Percentiles rank a stretch among this genome's conserved stretches.
These are phyloP conservation scores for Drosophila pectinifera DNA, from an alignment of 1,140 invertebrate species.

Conservation along the genomic window DNA sequence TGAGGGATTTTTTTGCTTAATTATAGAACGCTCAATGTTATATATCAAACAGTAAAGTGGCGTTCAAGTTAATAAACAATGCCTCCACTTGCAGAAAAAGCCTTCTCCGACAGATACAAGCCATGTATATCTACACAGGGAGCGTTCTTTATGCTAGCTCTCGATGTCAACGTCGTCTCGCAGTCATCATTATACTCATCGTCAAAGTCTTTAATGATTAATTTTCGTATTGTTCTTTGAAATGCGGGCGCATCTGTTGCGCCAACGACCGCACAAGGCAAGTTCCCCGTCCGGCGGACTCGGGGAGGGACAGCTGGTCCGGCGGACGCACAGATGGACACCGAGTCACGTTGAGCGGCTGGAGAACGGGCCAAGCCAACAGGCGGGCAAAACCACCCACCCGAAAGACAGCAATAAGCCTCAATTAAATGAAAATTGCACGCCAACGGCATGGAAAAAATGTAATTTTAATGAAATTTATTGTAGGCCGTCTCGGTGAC, in stretches of 20 bases:
- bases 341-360: constrained; percentile 37
- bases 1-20: constrained; percentile 56
- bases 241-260: constrained; percentile 75
- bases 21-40: constrained; percentile 64
- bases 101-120: constrained; percentile 52
- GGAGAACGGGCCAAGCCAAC: constrained; percentile 49
- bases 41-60: constrained; percentile 58
- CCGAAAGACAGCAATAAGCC: constrained; percentile 67
- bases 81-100: constrained; percentile 27
- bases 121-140: constrained; percentile 13
- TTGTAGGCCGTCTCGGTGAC: constrained; percentile 57
- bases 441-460: constrained; percentile 61
- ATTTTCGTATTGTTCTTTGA: constrained; percentile 76
- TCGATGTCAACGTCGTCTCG: constrained; percentile 59
- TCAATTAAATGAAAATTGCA: constrained; percentile 77
- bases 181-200: constrained; percentile 51
- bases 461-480: constrained; percentile 74
- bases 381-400: constrained; percentile 60
- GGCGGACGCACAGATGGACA: constrained; percentile 13
- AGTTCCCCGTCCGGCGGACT: constrained; percentile 20
- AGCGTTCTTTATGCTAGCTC: constrained; percentile 49
- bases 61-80: constrained; percentile 70
- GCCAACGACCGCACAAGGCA: constrained; percentile 67
- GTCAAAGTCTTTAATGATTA: constrained; percentile 75
- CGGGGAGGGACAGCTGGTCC: neutral